Percentiles rank a stretch among this genome's conserved stretches.
Evolutionary conservation across 1,140 invertebrate genomes (phyloP).

Genomic region (Scylla paramamosain): DNA sequence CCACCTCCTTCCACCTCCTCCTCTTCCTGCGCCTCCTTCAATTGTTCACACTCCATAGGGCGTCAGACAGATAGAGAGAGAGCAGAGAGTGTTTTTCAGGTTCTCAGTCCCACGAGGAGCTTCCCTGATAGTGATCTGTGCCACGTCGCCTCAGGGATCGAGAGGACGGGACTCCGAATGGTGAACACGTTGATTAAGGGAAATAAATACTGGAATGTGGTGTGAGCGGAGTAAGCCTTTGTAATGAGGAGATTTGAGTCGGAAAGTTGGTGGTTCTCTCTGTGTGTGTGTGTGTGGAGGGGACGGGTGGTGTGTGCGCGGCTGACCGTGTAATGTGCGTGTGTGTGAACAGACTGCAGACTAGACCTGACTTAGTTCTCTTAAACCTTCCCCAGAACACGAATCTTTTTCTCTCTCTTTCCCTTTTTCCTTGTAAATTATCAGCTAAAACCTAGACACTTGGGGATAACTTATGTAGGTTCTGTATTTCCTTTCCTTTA

Average conservation of each 20-base stretch:
- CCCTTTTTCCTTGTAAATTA: too few relatives aligned
- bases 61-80: background rate
- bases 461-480: too few relatives aligned
- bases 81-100: background rate
- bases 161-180: background rate
- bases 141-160: background rate
- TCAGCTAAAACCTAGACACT: too few relatives aligned
- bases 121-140: background rate
- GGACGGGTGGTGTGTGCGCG: background rate
- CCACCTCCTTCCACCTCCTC: background rate
- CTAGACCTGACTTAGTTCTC: background rate
- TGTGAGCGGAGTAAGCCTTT: background rate
- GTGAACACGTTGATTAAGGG: background rate
- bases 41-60: background rate
- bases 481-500: background rate
- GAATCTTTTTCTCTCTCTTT: background rate
- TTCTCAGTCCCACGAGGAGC: background rate
- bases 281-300: background rate
- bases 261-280: too few relatives aligned
- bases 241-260: slow-evolving; percentile 11
- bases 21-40: background rate
- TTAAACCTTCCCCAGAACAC: background rate
- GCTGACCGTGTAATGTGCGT: background rate
- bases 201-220: background rate
- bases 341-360: background rate